phyloP scores from a whole-genome alignment of 2,888 invertebrate species.

The Leucophora obtusa region DNA sequence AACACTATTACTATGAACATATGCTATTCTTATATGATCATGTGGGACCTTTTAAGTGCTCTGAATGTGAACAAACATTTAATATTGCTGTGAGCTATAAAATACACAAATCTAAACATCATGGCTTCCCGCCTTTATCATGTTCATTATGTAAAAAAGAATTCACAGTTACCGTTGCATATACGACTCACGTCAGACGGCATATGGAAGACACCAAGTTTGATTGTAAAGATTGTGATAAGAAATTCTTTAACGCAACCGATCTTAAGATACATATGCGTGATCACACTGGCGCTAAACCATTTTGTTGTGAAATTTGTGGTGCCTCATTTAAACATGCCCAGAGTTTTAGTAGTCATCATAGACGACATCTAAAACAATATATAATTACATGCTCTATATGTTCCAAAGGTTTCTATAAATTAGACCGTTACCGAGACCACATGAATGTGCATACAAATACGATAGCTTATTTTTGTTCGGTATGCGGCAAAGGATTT shows the following conservation, averaged over 20 bases:
- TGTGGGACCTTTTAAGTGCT: slow-evolving; percentile 53
- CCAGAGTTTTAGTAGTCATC: slow-evolving; percentile 12
- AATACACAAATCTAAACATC: slow-evolving; percentile 21
- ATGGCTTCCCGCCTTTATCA: slow-evolving; percentile 6
- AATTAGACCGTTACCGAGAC: slow-evolving; percentile 1
- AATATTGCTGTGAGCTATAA: slow-evolving; percentile 10
- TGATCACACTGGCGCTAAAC: slow-evolving; percentile 12
- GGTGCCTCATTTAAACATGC: slow-evolving; percentile 12
- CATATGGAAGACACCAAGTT: slow-evolving; percentile 14
- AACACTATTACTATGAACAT: slow-evolving; percentile 34
- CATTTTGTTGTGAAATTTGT: slow-evolving; percentile 32
- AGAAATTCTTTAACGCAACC: background rate
- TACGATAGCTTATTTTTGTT: slow-evolving; percentile 10
- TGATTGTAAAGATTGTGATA: slow-evolving; percentile 32
- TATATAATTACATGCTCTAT: slow-evolving; percentile 20
- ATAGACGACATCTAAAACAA: slow-evolving; percentile 9
- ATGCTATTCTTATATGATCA: slow-evolving; percentile 49
- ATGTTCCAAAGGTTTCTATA: slow-evolving; percentile 31
- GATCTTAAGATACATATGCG: slow-evolving; percentile 32
- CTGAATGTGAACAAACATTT: slow-evolving; percentile 39
- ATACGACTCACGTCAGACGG: slow-evolving; percentile 13
- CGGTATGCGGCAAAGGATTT: slow-evolving; percentile 25
- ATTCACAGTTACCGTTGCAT: background rate
- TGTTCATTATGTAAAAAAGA: slow-evolving; percentile 25
- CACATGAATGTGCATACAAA: slow-evolving; percentile 29